phyloP scores from a whole-genome alignment of 2,888 invertebrate genomes.

The Dicycla oo region DNA sequence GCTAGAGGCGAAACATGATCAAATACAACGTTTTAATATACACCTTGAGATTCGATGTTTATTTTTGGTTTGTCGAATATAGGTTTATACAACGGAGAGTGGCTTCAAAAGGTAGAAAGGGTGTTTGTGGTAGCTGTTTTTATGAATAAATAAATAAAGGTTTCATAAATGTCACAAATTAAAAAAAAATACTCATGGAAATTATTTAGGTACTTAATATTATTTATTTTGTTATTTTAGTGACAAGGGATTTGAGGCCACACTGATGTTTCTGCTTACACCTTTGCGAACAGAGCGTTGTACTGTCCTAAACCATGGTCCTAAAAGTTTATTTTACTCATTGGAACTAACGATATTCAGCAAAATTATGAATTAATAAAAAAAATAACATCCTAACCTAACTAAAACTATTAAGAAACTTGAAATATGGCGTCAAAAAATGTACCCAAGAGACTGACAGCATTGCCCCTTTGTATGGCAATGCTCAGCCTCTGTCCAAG shows the following conservation, averaged over 20 bases:
- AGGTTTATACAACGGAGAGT: background rate
- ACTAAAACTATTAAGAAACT: too few species aligned
- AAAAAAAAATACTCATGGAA: background rate
- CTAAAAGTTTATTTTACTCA: background rate
- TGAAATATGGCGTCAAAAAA: too few species aligned
- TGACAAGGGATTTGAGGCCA: background rate
- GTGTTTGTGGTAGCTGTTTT: background rate
- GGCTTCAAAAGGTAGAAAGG: background rate
- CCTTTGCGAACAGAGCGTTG: background rate
- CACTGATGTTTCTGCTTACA: background rate
- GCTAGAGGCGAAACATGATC: constrained; percentile 22
- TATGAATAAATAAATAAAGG: background rate
- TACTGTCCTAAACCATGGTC: background rate
- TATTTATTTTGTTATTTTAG: background rate
- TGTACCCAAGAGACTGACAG: too few species aligned
- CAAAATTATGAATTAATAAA: too few species aligned
- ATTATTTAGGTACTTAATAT: background rate
- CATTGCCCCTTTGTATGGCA: too few species aligned
- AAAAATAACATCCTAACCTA: too few species aligned
- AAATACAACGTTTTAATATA: constrained; percentile 22
- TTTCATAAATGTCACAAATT: background rate
- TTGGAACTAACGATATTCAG: too few species aligned
- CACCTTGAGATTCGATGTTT: constrained; percentile 5
- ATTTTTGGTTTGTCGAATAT: background rate
- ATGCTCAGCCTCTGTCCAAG: too few species aligned